phyloP scores from a whole-genome alignment of 2,888 invertebrate species.

The Drosophila barbarae region DNA sequence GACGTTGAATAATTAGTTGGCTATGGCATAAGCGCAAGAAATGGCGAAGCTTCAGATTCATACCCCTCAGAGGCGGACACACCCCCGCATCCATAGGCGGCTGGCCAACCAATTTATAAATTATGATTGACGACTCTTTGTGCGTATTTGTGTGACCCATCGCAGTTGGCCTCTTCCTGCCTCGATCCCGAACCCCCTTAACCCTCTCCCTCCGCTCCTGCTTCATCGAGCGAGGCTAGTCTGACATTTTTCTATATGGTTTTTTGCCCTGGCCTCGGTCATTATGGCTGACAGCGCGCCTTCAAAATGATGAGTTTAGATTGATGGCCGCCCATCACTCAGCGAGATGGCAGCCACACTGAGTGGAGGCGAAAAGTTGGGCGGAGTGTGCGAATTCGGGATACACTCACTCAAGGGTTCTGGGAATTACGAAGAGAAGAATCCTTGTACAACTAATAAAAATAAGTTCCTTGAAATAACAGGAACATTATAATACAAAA shows the following conservation, averaged over 20 bases:
- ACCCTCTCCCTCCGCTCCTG: conserved; percentile 1
- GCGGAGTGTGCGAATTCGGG: not conserved
- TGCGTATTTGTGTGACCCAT: conserved; percentile 67
- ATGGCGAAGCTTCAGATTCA: conserved; percentile 15
- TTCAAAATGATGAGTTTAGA: conserved; percentile 75
- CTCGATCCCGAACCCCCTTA: conserved; percentile 2
- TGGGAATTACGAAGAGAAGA: too few species aligned
- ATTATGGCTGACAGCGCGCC: conserved; percentile 72
- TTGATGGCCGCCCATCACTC: conserved; percentile 73
- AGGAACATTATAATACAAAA: too few species aligned
- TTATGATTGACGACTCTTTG: conserved; percentile 68
- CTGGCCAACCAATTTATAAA: conserved; percentile 60
- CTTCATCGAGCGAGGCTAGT: conserved; percentile 25
- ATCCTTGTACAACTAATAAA: too few species aligned
- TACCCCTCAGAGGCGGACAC: not conserved
- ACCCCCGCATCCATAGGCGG: conserved; percentile 28
- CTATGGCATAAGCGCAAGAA: conserved; percentile 40
- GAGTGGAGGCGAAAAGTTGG: conserved; percentile 7
- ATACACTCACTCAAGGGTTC: conserved; percentile 8
- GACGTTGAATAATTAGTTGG: conserved; percentile 70
- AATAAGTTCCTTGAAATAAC: too few species aligned
- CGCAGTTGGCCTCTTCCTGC: conserved; percentile 37
- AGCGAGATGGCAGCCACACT: conserved; percentile 43
- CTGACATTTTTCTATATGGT: conserved; percentile 48
- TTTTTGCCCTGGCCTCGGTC: conserved; percentile 66